Evolutionary conservation across 2,797 vertebrate species (phyloP), one percentile per base, ranked within the genome.

Genomic region (Triplophysa yarkandensis): DNA sequence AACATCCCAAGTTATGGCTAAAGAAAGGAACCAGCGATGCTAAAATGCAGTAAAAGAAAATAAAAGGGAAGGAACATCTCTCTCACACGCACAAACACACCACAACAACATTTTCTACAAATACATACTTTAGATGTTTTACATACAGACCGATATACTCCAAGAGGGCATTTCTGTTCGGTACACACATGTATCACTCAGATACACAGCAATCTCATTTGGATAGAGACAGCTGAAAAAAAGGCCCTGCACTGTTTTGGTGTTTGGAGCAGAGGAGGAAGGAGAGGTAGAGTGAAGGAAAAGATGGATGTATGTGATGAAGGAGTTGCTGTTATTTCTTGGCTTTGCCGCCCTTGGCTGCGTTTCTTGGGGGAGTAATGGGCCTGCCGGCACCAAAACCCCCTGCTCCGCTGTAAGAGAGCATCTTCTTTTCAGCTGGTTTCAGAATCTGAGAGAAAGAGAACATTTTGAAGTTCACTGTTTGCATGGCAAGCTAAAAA

Each of bases 381-480:
- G 92, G 92, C 70, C 92, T 89, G 0, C 89, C 88, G 0, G 90
- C 87, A 60, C 91, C 89, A 84, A 92, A 84, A n/a, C 88, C 88
- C 0, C 88, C 89, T 0, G 90, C 87, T 0, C 88, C 80, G 0
- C 89, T 83, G 4, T 94, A 94, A 1, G 76, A 62, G 68, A 90
- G 89, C 78, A 92, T 78, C 88, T 94, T 94, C 87, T 93, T 94
- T 76, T 94, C 92, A 23, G 92, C 92, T 6, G 92, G 92, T 82
- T 94, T 94, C 67, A 94, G 88, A 77, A 94, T 94, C 92, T 94
- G 81, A 54, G 19, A 64, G 16, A 73, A 28, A 60, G 1, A 30
- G 34, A 46, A 11, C 23, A 1, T 14, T 11, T 34, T 39, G 17
- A 17, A 48, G 48, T 6, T 8, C 25, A 23, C 30, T 48, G 6